Evolutionary conservation across 2,888 invertebrate genomes (phyloP), one percentile per base, ranked within the genome.

Genomic region (Cheilosia variabilis): DNA sequence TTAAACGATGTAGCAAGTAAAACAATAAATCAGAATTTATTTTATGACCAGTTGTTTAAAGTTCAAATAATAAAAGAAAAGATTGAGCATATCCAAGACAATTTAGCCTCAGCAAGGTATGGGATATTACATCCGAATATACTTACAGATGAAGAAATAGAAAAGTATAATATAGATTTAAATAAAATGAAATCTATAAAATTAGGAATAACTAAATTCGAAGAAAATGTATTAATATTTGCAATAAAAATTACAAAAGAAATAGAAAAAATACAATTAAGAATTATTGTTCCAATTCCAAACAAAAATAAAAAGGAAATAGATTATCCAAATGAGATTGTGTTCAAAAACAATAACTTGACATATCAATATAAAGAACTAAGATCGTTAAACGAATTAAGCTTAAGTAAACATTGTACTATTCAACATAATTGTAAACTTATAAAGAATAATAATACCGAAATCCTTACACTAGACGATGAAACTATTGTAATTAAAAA

Each of bases 21-120:
- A 2, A 19, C 19, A 19, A 19, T 19, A 19, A 19, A 19, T 19
- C 19, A 19, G n/a, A n/a, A n/a, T n/a, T n/a, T n/a, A n/a, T 19
- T 19, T 63, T 50, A 63, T 50, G 63, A 63, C 13, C 50, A 63
- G 9, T 9, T 34, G 7, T 63, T 62, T 62, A 47, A 62, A 62
- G 17, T 47, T 9, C 47, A 62, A 62, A 62, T 62, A 22, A 47
- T 17, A 1, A 2, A 19, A 19, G 19, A 19, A 19, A 19, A 19
- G 2, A 19, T 19, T 19, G 1, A 19, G 2, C 45, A 62, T 10
- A 62, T 62, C 4, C 62, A 62, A 47, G 17, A 31, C 2, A 62
- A 47, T 45, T 31, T 47, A 47, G 47, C 47, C 9, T 62, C 62
- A 27, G 62, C 45, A 7, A 34, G n/a, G n/a, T n/a, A n/a, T n/a